Evolutionary conservation across 2,888 invertebrate species (phyloP).

Genomic region (Pollenia labialis): DNA sequence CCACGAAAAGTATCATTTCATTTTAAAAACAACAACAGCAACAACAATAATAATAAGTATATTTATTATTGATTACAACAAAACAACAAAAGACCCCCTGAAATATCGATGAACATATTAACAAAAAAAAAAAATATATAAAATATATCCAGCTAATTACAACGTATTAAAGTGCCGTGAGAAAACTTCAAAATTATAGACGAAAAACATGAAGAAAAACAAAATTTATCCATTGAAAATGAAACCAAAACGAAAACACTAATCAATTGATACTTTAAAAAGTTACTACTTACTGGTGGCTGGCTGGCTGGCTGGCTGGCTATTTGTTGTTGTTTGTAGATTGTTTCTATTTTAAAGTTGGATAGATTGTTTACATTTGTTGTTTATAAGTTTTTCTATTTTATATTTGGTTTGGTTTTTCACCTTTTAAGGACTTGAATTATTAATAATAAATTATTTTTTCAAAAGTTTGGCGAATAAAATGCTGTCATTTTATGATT

Average conservation of each 20-base stretch:
- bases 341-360: slow-evolving; percentile 15
- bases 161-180: slow-evolving; percentile 70
- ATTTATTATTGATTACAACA: slow-evolving; percentile 55
- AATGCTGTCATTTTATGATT: slow-evolving; percentile 60
- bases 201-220: slow-evolving; percentile 51
- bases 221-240: slow-evolving; percentile 50
- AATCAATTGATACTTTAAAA: slow-evolving; percentile 61
- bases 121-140: neutral
- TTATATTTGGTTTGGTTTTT: slow-evolving; percentile 62
- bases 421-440: slow-evolving; percentile 72
- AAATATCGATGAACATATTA: slow-evolving; percentile 4
- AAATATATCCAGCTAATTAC: slow-evolving; percentile 65
- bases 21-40: neutral
- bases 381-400: neutral
- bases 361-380: slow-evolving; percentile 37
- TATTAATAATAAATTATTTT: slow-evolving; percentile 70
- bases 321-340: neutral
- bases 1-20: slow-evolving; percentile 6
- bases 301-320: slow-evolving; percentile 9
- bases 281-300: slow-evolving; percentile 19
- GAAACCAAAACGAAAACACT: slow-evolving; percentile 57
- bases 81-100: slow-evolving; percentile 53
- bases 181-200: slow-evolving; percentile 59
- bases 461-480: slow-evolving; percentile 21
- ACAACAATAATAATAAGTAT: too few species aligned